These are phyloP conservation scores for Lophotis ruficrista DNA, from an alignment of 2,113 vertebrate species.

Conservation along the genomic window DNA sequence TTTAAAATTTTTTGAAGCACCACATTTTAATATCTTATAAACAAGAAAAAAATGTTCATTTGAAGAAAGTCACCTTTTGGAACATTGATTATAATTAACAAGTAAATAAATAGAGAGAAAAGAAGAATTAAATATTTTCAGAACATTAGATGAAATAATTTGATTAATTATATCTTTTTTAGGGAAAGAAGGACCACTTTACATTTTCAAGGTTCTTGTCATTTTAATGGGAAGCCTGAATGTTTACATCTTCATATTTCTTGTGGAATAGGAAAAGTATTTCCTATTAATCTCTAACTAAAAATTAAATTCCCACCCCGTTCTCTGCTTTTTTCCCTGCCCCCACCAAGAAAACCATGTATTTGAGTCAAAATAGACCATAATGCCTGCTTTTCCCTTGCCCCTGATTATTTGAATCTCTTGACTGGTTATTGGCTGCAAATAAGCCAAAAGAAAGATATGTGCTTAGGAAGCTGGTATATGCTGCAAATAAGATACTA, in stretches of 20 bases:
- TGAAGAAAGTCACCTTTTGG: background rate
- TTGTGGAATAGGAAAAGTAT: background rate
- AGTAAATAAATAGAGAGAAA: background rate
- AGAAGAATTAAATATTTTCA: background rate
- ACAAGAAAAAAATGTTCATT: background rate
- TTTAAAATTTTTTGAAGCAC: background rate
- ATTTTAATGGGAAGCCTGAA: background rate
- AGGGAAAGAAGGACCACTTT: background rate
- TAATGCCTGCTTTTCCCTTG: accelerated
- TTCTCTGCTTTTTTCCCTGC: accelerated
- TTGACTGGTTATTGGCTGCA: background rate
- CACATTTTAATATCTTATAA: background rate
- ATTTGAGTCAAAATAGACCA: background rate
- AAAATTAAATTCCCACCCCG: accelerated
- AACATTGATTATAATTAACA: background rate
- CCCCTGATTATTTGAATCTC: background rate
- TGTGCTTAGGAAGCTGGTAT: background rate
- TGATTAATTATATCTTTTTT: background rate
- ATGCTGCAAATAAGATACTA: background rate
- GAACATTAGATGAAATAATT: background rate
- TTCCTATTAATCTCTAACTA: background rate
- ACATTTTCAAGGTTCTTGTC: background rate
- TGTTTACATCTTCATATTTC: background rate
- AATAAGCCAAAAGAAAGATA: background rate
- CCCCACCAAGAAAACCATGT: background rate